Base-by-base conservation (phyloP, 2,113 vertebrate genomes). In the Lagopus leucura region DNA sequence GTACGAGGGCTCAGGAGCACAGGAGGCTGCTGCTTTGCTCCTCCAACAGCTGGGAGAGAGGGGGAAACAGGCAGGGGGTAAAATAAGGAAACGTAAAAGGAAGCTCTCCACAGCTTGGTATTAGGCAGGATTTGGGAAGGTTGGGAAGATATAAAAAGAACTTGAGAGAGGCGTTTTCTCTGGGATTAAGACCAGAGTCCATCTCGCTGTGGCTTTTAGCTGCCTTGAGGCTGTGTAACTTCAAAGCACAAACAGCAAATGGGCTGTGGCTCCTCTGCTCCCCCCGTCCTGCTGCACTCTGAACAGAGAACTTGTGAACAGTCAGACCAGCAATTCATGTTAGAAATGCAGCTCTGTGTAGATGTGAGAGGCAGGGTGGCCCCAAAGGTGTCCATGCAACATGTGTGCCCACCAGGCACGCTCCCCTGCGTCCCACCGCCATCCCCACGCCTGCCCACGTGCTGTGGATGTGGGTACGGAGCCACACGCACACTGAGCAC, bases 81-180 rank as follows among this genome's bases (percentile, higher is more conserved):
- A 76, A 78, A 13, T 1, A 0, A 36, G 52, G 36, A 50, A 48
- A 50, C 2, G 8, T 27, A 28, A 12, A 40, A 42, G 52, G 27
- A 67, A 57, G 30, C 47, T 86, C 27, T 38, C 50, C 22, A 67
- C 88, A 90, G 40, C 82, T 18, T 32, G 66, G 87, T 30, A 40
- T 93, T 79, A 94, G 79, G 45, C 43, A 64, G 86, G 94, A 92
- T 95, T 93, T 91, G 87, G 67, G 79, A 82, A 86, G 63, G 84
- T 21, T 65, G 74, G 80, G 88, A 42, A 81, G 55, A 65, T 88
- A 45, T n/a, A 86, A 89, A 92, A 84, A 74, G 55, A 50, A 64
- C 67, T 81, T 43, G 57, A 87, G 80, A 78, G 65, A 77, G 55
- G 74, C 1, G 1, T 92, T 91, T 96, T 94, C 87, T 74, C 50